These are phyloP conservation scores for Xiphorhynchus elegans DNA, from an alignment of 2,113 vertebrate genomes.

Conservation along the genomic window DNA sequence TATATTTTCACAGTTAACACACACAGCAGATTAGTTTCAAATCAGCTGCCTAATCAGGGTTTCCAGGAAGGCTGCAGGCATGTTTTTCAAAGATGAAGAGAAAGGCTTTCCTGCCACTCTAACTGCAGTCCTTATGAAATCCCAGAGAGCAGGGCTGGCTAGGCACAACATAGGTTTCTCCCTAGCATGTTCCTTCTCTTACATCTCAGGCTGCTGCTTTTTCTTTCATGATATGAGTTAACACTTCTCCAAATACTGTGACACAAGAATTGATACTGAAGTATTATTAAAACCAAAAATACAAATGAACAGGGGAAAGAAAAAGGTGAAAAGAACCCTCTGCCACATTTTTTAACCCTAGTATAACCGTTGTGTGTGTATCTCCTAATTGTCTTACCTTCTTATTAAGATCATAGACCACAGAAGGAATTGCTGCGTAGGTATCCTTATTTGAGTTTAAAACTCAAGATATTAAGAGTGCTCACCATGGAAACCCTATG, in stretches of 20 bases:
- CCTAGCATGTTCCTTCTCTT: not conserved
- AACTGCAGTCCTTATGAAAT: not conserved
- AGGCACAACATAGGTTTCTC: not conserved
- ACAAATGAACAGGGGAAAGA: not conserved
- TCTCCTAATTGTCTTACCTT: not conserved
- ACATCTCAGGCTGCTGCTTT: not conserved
- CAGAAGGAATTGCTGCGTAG: not conserved
- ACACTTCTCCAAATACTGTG: not conserved
- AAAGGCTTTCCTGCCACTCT: slow-evolving; percentile 10
- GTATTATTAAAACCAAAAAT: not conserved
- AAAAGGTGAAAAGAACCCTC: not conserved
- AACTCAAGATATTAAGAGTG: not conserved
- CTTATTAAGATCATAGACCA: not conserved
- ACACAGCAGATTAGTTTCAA: slow-evolving; percentile 50
- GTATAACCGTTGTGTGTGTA: accelerated
- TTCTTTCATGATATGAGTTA: not conserved
- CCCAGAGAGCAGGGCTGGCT: accelerated
- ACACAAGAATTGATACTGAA: not conserved
- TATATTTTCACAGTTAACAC: slow-evolving; percentile 35
- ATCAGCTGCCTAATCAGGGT: slow-evolving; percentile 46
- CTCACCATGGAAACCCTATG: accelerated
- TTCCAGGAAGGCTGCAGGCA: slow-evolving; percentile 36
- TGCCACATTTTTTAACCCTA: not conserved
- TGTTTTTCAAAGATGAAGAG: slow-evolving; percentile 23
- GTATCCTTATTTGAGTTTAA: not conserved